Evolutionary conservation across 2,888 invertebrate species (phyloP), one percentile per base, ranked within the genome.

Genomic region (Ashinkailepas kermadecensis): DNA sequence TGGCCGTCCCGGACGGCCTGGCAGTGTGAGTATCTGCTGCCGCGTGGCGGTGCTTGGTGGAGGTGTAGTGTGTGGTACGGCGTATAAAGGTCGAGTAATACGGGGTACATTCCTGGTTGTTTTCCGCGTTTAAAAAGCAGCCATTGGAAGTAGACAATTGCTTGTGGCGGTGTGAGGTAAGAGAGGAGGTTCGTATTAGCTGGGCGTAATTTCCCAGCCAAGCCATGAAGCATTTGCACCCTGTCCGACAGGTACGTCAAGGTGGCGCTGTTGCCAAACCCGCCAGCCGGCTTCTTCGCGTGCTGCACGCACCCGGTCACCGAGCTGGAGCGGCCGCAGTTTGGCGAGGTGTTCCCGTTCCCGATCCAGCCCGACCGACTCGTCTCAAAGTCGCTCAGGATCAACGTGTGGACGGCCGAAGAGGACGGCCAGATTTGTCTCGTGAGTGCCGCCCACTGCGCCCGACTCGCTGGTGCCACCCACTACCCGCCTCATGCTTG

Each of bases 331-430:
- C 92, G 92, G 87, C 93, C 94, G 80, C 91, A 91, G 83, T 94
- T 94, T 86, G 92, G 93, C 82, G 93, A 95, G 88, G 91, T 91
- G 85, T 94, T 94, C 87, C 91, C 92, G 86, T 90, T 95, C 87
- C 90, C 92, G 86, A 91, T 95, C 86, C 91, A 92, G 85, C 88
- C 93, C 86, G 91, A 92, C 84, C 94, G 94, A 87, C 89, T 94
- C 84, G 92, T 93, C 82, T 93, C 94, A 64, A 96, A 96, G 89
- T 97, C 96, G 78, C 88, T 97, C 84, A 96, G 97, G 89, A 92
- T 97, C 83, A 95, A 95, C 86, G 92, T 97, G 65, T 94, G 95
- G 89, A 92, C 93, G 85, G 91, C 93, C 83, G 89, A 89, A 79
- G 90, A 90, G 67, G 74, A 74, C 54, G 74, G 56, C 10, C 21